These are phyloP conservation scores for Chloropsis hardwickii DNA, from an alignment of 2,113 vertebrate genomes.

Conservation along the genomic window DNA sequence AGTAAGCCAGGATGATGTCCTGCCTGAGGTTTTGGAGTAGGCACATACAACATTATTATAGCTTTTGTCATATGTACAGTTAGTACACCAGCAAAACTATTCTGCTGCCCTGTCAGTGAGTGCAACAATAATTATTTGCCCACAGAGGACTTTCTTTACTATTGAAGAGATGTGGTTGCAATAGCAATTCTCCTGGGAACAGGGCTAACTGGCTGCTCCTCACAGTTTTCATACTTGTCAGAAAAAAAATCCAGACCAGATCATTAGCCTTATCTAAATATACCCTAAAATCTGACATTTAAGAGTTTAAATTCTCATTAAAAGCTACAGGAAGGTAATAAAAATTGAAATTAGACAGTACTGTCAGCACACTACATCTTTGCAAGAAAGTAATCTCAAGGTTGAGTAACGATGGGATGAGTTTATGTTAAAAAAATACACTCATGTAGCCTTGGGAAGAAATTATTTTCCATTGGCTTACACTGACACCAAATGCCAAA, in stretches of 20 bases:
- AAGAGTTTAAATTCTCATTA: conserved; percentile 27
- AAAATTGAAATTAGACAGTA: conserved; percentile 15
- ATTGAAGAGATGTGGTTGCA: neutral
- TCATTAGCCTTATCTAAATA: conserved; percentile 49
- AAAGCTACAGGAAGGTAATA: conserved; percentile 29
- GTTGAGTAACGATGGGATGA: neutral
- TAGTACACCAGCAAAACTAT: neutral
- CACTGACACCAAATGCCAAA: neutral
- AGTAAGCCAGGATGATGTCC: neutral
- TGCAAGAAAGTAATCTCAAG: conserved; percentile 28
- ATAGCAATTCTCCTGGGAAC: neutral
- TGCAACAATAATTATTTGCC: neutral
- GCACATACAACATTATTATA: neutral
- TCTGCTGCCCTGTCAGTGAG: neutral
- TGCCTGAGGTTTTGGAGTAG: neutral
- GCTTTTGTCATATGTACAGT: neutral
- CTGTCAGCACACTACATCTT: neutral
- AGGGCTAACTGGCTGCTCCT: neutral
- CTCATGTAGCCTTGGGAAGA: neutral
- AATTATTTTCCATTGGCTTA: neutral
- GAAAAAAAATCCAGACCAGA: neutral
- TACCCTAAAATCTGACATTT: conserved; percentile 36
- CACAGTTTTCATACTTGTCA: neutral
- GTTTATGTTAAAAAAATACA: neutral
- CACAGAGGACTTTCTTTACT: neutral